Conservation (phyloP, 1,140 invertebrate genomes). For the Philaenus spumarius region DNA sequence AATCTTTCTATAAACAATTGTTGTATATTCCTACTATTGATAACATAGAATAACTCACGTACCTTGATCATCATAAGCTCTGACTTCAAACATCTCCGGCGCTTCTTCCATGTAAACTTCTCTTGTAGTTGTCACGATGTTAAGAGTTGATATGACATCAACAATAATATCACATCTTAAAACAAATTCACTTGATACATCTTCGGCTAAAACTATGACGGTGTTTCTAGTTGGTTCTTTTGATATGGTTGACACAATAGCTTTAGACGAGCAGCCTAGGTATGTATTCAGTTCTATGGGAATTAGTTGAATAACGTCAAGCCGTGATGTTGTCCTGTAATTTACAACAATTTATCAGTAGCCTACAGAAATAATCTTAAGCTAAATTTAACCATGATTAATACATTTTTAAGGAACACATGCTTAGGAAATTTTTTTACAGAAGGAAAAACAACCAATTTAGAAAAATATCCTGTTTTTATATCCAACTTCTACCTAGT, state of each 20-base stretch:
- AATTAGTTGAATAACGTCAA: conserved; percentile 71
- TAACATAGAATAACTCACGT: no score
- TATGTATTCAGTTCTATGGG: conserved; percentile 56
- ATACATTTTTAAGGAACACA: not conserved
- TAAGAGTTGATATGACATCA: conserved; percentile 73
- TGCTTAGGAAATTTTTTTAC: not conserved
- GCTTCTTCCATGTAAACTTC: conserved; percentile 93
- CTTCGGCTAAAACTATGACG: conserved; percentile 85
- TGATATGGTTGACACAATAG: conserved; percentile 66
- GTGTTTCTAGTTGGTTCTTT: conserved; percentile 65
- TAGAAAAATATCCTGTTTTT: not conserved
- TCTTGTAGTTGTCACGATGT: conserved; percentile 85
- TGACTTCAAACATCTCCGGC: conserved; percentile 88
- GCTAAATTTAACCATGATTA: not conserved
- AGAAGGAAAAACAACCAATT: not conserved
- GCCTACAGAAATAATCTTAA: not conserved
- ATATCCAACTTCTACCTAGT: not conserved
- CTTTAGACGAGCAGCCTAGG: conserved; percentile 69
- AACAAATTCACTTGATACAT: conserved; percentile 66
- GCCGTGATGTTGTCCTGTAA: conserved; percentile 69
- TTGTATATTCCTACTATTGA: no score
- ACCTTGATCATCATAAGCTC: conserved; percentile 88
- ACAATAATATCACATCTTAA: conserved; percentile 92
- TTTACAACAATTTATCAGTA: conserved; percentile 1
- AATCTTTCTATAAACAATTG: no score